phyloP scores from a whole-genome alignment of 1,140 invertebrate species.

The Brachystomella parvula region DNA sequence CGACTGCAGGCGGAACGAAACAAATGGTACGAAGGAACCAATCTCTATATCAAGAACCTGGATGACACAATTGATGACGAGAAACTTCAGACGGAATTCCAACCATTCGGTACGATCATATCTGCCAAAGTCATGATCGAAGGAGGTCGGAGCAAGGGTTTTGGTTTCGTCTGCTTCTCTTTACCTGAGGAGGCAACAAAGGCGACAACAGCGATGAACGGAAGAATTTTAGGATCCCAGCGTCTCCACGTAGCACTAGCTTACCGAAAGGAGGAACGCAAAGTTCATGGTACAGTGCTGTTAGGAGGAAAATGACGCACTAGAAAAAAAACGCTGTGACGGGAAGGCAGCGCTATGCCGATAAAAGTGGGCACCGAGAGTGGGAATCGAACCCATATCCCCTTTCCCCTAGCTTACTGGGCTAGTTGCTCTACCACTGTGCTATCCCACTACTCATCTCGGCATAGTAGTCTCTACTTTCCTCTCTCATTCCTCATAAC shows the following conservation, averaged over 20 bases:
- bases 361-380: no score
- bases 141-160: slow-evolving; percentile 88
- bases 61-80: slow-evolving; percentile 97
- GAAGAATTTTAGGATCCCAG: slow-evolving; percentile 90
- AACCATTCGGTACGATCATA: slow-evolving; percentile 89
- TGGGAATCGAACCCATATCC: no score
- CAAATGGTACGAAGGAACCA: slow-evolving; percentile 89
- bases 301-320: no score
- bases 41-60: slow-evolving; percentile 97
- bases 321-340: no score
- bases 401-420: no score
- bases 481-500: no score
- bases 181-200: slow-evolving; percentile 98
- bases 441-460: no score
- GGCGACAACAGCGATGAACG: slow-evolving; percentile 98
- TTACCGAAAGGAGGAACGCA: slow-evolving; percentile 96
- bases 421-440: no score
- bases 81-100: slow-evolving; percentile 84
- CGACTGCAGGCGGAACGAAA: slow-evolving; percentile 88
- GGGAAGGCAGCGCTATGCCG: no score
- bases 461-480: no score
- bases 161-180: slow-evolving; percentile 99
- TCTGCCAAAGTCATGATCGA: slow-evolving; percentile 95
- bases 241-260: slow-evolving; percentile 97
- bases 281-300: no score